These are phyloP conservation scores for Corythaixoides concolor DNA, from an alignment of 2,113 vertebrate species.

Conservation along the genomic window DNA sequence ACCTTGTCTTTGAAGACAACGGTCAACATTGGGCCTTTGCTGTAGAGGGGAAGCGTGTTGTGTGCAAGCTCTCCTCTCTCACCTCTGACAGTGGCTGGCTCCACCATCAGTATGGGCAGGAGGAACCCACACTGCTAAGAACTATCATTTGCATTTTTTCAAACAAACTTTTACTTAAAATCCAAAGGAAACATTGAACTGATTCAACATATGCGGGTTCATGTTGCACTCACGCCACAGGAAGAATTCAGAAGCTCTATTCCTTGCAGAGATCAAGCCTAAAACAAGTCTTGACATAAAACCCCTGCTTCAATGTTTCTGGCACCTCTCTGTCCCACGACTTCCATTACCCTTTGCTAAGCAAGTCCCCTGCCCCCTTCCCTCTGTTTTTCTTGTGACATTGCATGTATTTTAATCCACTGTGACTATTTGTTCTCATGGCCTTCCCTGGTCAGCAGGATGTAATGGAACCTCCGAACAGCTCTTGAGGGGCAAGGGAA, in stretches of 20 bases:
- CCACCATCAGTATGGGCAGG: not conserved
- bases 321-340: not conserved
- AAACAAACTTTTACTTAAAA: not conserved
- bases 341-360: conserved; percentile 19
- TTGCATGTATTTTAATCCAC: conserved; percentile 33
- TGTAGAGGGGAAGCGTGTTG: not conserved
- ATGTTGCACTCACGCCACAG: fast-evolving
- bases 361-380: not conserved
- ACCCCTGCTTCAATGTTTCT: not conserved
- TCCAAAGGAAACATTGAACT: not conserved
- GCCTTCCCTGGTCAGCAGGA: conserved; percentile 35
- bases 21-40: not conserved
- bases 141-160: not conserved
- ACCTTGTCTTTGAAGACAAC: not conserved
- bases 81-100: fast-evolving
- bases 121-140: not conserved
- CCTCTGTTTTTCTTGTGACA: conserved; percentile 24
- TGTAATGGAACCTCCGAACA: not conserved
- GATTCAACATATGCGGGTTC: not conserved
- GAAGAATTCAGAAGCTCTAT: not conserved
- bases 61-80: not conserved
- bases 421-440: conserved; percentile 25
- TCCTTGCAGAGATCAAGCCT: not conserved
- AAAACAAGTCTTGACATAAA: not conserved
- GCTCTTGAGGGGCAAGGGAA: conserved; percentile 35